Evolutionary conservation across 2,888 invertebrate genomes (phyloP).

Genomic region (Eristalis intricaria): DNA sequence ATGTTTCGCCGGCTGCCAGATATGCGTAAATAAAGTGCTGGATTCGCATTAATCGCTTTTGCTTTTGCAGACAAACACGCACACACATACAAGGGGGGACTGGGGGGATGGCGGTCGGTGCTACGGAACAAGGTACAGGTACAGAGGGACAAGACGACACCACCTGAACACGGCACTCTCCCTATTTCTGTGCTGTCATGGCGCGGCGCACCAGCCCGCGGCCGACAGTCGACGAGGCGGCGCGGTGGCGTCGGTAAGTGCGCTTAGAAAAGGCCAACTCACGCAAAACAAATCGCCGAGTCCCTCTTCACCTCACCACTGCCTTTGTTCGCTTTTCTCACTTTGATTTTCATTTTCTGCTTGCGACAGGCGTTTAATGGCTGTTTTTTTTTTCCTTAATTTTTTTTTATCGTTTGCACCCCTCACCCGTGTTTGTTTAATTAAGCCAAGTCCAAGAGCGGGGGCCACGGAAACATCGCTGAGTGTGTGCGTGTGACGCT

Average conservation of each 20-base stretch:
- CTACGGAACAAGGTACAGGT: not conserved
- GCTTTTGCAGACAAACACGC: constrained; percentile 30
- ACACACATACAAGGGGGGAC: not conserved
- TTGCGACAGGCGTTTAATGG: not conserved
- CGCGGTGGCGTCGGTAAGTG: too few species aligned
- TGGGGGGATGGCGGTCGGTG: not conserved
- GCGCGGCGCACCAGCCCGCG: not conserved
- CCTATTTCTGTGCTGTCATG: not conserved
- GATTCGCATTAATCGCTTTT: constrained; percentile 59
- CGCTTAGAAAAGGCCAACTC: constrained; percentile 26
- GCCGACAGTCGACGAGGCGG: not conserved
- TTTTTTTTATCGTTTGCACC: constrained; percentile 21
- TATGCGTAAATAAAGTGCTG: constrained; percentile 27
- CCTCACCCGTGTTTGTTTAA: constrained; percentile 4
- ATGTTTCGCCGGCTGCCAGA: constrained; percentile 23
- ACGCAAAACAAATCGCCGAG: constrained; percentile 18
- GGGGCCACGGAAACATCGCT: not conserved
- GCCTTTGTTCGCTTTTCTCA: constrained; percentile 14
- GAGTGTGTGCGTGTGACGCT: not conserved
- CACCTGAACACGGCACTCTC: not conserved
- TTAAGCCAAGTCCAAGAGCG: constrained; percentile 21
- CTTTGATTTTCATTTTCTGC: constrained; percentile 32
- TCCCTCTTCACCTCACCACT: not conserved
- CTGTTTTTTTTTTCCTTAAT: not conserved
- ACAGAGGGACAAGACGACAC: not conserved